phyloP scores from a whole-genome alignment of 2,888 invertebrate species.

The Xestia c-nigrum region DNA sequence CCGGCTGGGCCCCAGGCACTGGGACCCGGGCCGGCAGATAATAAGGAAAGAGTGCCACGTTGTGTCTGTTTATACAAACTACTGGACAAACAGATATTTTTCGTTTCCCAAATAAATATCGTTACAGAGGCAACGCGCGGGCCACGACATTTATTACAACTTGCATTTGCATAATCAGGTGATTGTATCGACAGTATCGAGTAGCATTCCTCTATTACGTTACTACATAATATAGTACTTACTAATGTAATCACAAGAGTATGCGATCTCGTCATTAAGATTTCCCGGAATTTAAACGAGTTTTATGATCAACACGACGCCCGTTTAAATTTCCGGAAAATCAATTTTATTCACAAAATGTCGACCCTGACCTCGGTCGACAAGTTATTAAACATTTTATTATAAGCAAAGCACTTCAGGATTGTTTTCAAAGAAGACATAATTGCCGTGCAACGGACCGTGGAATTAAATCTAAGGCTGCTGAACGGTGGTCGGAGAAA shows the following conservation, averaged over 20 bases:
- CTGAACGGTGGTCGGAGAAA: not conserved
- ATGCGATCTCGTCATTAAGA: not conserved
- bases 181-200: not conserved
- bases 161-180: not conserved
- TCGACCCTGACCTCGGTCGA: conserved; percentile 28
- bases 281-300: conserved; percentile 36
- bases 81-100: not conserved
- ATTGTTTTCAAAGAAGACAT: conserved; percentile 29
- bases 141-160: not conserved
- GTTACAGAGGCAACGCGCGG: not conserved
- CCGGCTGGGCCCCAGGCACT: not conserved
- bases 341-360: conserved; percentile 30
- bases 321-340: conserved; percentile 34
- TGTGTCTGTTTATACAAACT: conserved; percentile 2
- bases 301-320: conserved; percentile 34
- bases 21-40: not conserved
- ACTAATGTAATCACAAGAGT: not conserved
- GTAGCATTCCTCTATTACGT: not conserved
- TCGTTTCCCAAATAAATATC: not conserved
- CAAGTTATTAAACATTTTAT: conserved; percentile 7
- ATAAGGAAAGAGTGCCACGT: not conserved
- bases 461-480: conserved; percentile 10
- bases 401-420: conserved; percentile 9
- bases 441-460: conserved; percentile 17
- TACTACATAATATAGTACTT: too few species aligned